Evolutionary conservation across 2,888 invertebrate genomes (phyloP).

Genomic region (Mantis religiosa): DNA sequence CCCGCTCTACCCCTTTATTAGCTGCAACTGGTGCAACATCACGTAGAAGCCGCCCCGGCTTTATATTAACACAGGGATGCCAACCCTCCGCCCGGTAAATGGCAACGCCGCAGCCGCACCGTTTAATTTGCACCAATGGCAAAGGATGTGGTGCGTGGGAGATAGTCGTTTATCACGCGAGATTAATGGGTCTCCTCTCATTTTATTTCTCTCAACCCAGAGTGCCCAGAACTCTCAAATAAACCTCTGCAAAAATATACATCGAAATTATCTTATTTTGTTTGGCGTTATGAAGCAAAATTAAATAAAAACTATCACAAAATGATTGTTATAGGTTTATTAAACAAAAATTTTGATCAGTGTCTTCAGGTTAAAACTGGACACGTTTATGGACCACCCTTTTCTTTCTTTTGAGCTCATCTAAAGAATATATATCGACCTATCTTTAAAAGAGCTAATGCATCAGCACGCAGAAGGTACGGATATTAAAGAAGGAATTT

Average conservation of each 20-base stretch:
- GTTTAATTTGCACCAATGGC: conserved; percentile 21
- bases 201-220: neutral
- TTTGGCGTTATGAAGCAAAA: too few species aligned
- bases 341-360: too few species aligned
- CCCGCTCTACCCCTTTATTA: conserved; percentile 19
- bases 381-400: too few species aligned
- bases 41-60: neutral
- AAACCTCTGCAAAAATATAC: neutral
- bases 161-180: conserved; percentile 20
- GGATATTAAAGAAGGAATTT: too few species aligned
- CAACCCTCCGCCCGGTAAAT: conserved; percentile 8
- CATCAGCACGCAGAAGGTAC: too few species aligned
- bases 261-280: too few species aligned
- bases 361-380: too few species aligned
- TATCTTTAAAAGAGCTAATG: too few species aligned
- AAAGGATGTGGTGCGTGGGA: neutral
- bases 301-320: too few species aligned
- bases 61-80: conserved; percentile 1
- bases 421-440: too few species aligned
- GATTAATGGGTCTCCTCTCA: conserved; percentile 12
- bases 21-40: conserved; percentile 25
- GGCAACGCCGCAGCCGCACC: conserved; percentile 5
- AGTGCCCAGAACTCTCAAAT: neutral
- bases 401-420: too few species aligned
- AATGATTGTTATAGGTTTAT: too few species aligned